Base-by-base conservation (phyloP, 1,140 invertebrate genomes). In the Drosophila lini region DNA sequence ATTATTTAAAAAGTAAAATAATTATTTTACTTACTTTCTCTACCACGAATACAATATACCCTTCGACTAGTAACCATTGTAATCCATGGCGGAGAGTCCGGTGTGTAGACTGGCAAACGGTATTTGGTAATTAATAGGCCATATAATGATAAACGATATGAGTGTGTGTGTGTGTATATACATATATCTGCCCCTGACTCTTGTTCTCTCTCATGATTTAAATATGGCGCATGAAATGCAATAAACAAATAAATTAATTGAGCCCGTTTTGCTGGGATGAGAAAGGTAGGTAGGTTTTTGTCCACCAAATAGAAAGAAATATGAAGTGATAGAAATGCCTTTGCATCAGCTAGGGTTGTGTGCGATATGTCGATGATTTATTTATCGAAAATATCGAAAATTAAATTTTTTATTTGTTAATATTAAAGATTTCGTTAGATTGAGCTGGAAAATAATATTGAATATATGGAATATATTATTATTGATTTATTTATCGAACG, bases 221-320 rank as follows among this genome's bases (percentile, higher is more conserved):
- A 86, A 83, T 83, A 70, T 78, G 71, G 73, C 73, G 81, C 65
- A 79, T 80, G 81, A 71, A 83, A 81, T 86, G 76, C 75, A 86
- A 85, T 88, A 82, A 86, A 86, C 82, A 86, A 86, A 86, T 82
- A 86, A 86, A 86, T 86, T 86, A 82, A 86, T 85, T 85, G 81
- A 81, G 81, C 74, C 57, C 10, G 36, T 22, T 16, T 40, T 15
- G 22, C n/a, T 9, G 22, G 40, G 8, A 1, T 15, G 10, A 11
- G 10, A 5, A 6, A 4, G 9, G 15, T 6, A n/a, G 25, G 22
- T 10, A 7, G n/a, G 38, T 19, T 42, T 53, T 69, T 62, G 59
- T 44, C 45, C 34, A 67, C 68, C 65, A 32, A 74, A 50, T 36
- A 52, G 74, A 82, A 86, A 82, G 71, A 88, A 82, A 82, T 88